phyloP scores from a whole-genome alignment of 1,140 invertebrate species.

The Hycleus cichorii region DNA sequence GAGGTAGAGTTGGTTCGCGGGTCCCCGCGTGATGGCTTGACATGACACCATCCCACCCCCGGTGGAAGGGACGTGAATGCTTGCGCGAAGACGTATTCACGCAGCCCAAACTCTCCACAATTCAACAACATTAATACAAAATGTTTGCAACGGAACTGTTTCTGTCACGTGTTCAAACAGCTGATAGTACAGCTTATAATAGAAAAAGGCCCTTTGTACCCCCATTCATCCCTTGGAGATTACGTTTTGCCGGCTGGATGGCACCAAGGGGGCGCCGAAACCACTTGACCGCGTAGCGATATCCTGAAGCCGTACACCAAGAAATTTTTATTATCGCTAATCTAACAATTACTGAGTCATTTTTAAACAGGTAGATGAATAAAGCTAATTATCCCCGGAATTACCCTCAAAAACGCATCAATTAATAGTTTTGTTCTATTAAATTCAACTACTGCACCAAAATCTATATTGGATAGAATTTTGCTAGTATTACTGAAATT shows the following conservation, averaged over 20 bases:
- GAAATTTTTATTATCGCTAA: too few relatives aligned
- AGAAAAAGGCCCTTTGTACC: background rate
- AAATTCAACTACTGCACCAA: background rate
- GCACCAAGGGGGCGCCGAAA: too few relatives aligned
- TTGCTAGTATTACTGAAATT: background rate
- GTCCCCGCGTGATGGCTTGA: conserved; percentile 40
- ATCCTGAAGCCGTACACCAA: too few relatives aligned
- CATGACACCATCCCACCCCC: conserved; percentile 39
- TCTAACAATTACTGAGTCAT: too few relatives aligned
- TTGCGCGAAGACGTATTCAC: conserved; percentile 37
- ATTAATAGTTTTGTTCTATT: background rate
- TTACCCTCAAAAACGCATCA: too few relatives aligned
- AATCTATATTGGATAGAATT: background rate
- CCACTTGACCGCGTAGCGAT: too few relatives aligned
- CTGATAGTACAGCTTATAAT: conserved; percentile 22
- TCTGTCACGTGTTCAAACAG: conserved; percentile 31
- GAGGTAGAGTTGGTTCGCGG: conserved; percentile 30
- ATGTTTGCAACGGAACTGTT: background rate
- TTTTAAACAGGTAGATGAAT: too few relatives aligned
- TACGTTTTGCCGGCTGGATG: too few relatives aligned
- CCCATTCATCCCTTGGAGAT: background rate
- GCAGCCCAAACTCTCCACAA: conserved; percentile 24
- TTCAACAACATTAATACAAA: background rate
- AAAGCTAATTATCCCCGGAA: too few relatives aligned
- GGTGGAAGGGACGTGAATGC: conserved; percentile 21